A percentile compares a stretch with the other conserved stretches of the same genome.
Conservation (phyloP, 2,113 vertebrate genomes). For the Scopus umbretta region DNA sequence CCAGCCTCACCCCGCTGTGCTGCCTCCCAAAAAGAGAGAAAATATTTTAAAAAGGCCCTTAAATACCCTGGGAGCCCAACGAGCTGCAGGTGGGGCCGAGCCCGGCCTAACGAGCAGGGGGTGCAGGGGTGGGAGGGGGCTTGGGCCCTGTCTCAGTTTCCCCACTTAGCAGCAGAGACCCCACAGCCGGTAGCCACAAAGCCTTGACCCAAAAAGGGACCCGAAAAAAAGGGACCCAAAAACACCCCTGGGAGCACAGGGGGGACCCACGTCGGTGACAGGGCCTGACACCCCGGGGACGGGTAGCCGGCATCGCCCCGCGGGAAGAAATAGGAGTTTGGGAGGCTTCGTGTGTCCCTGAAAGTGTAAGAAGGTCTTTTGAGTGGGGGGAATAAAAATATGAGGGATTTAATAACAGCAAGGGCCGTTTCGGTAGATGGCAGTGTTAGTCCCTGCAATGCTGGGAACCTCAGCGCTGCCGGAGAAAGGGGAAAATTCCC, state of each 20-base stretch:
- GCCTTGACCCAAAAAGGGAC: neutral
- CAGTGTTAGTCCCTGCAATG: neutral
- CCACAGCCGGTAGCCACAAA: accelerated
- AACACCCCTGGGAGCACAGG: accelerated
- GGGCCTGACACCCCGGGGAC: too few relatives aligned
- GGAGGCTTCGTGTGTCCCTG: accelerated
- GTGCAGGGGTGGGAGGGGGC: neutral
- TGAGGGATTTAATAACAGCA: accelerated
- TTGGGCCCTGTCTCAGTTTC: neutral
- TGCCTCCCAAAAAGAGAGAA: accelerated
- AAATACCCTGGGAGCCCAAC: neutral
- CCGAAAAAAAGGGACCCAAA: neutral
- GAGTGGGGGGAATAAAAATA: neutral
- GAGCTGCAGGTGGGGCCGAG: neutral
- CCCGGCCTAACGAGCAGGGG: accelerated
- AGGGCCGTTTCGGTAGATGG: neutral
- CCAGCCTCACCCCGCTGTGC: accelerated
- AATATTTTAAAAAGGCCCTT: accelerated
- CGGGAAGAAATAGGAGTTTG: accelerated
- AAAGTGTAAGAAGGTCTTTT: neutral
- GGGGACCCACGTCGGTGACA: accelerated
- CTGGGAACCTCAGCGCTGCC: accelerated
- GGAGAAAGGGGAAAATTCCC: accelerated
- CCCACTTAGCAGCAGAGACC: neutral
- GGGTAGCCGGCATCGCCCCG: accelerated